Evolutionary conservation across 1,140 invertebrate species (phyloP).

Genomic region (Drosophila auraria): DNA sequence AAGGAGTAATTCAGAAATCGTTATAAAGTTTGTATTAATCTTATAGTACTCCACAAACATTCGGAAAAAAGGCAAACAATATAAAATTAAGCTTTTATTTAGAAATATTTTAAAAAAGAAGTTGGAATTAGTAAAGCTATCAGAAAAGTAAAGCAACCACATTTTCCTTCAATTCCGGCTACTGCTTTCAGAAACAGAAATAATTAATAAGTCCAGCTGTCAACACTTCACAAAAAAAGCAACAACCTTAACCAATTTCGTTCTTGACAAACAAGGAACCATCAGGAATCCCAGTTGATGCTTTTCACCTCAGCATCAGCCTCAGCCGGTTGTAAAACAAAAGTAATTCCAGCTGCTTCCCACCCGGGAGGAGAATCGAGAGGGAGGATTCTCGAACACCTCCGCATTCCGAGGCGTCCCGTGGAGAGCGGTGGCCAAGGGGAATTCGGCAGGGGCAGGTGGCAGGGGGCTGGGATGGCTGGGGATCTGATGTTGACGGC

Average conservation of each 20-base stretch:
- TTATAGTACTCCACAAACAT: neutral
- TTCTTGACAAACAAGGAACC: constrained; percentile 43
- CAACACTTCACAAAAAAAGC: constrained; percentile 28
- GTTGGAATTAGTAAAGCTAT: neutral
- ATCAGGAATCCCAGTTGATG: constrained; percentile 24
- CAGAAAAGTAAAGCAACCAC: constrained; percentile 1
- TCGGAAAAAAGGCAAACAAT: no score
- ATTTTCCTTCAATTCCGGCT: neutral
- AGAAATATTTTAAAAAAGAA: no score
- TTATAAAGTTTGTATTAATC: neutral
- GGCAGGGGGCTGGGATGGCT: constrained; percentile 3
- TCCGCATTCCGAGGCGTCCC: constrained; percentile 41
- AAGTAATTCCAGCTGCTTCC: constrained; percentile 43
- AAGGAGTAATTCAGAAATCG: no score
- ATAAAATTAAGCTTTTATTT: neutral
- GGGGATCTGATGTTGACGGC: constrained; percentile 47
- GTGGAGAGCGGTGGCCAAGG: neutral
- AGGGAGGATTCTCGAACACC: constrained; percentile 41
- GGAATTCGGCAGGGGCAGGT: neutral
- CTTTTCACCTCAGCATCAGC: constrained; percentile 4
- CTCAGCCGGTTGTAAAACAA: constrained; percentile 47
- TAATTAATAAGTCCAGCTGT: constrained; percentile 52
- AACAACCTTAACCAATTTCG: constrained; percentile 28
- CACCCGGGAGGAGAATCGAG: constrained; percentile 1
- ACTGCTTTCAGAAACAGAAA: constrained; percentile 3